Evolutionary conservation across 2,797 vertebrate species (phyloP), one percentile per base, ranked within the genome.

Genomic region (Pseudomugil tenellus): DNA sequence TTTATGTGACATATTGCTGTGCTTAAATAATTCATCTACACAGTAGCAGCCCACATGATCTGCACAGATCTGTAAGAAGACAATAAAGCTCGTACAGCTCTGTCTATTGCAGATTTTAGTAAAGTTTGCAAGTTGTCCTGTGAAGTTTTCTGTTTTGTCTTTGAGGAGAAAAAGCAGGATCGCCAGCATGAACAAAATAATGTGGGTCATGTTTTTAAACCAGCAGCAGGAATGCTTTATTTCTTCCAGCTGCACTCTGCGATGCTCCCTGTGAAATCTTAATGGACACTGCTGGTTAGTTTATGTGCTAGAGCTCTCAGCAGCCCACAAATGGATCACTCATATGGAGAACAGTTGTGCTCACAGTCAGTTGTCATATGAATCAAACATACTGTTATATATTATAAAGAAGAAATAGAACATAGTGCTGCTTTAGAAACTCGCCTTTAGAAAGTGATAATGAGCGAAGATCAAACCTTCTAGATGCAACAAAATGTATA

Each of bases 401-500:
- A 52, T 11, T 31, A 8, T 25, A 37, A 25, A 65, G 46, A 62
- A 14, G 17, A 39, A 34, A 51, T 6, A n/a, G 21, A 25, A 7
- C 16, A 57, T 6, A n/a, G 39, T 53, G 28, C 29, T 29, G 19
- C 34, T 57, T 59, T 37, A 55, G 51, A 46, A 55, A 29, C 61
- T 48, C 28, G 17, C 13, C 39, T 70, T 71, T 43, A 37, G n/a
- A 63, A 29, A 52, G 43, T 39, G 12, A 17, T 66, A 31, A 35
- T 14, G 72, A 32, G 23, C 32, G 74, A 76, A 59, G n/a, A 28
- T 52, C 37, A 29, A 28, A 83, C 71, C 17, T 55, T 31, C 73
- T 49, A 77, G 66, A 81, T 73, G 41, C 51, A 43, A 62, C 39
- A 68, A 49, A 67, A 67, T 29, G 6, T 29, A 74, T 25, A 23